Base-by-base conservation (phyloP, 2,797 vertebrate species). In the Podargus strigoides region DNA sequence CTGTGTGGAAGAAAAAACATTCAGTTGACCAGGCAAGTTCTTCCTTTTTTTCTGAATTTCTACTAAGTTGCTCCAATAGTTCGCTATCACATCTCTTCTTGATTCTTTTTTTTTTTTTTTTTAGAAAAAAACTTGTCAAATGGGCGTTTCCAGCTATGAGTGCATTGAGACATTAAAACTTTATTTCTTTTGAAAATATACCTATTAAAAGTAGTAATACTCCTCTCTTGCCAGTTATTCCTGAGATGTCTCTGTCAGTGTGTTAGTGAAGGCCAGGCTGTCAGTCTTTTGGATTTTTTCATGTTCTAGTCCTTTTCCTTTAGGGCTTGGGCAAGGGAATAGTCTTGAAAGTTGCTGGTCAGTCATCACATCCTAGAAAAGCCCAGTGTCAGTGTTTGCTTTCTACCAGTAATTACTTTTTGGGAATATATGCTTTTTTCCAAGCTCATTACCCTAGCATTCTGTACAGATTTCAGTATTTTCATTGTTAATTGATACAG, bases 181-280 rank as follows among this genome's bases (percentile, higher is more conserved):
- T 60, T 21, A 46, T 72, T 90, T 82, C 49, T 42, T 55, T 64
- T 20, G 6, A 86, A 85, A 90, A 72, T 49, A 20, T 2, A 46
- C 12, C 12, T 73, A 18, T 46, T 83, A 55, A 74, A 90, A 67
- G n/a, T 62, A 75, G 30, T 30, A 24, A 14, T 60, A 26, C 8
- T 5, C 6, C 21, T 42, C 22, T 66, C 21, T 70, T 50, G 34
- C 4, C 32, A 66, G 0, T 91, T 92, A 28, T 86, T 84, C 47
- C 62, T 50, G 47, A 84, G 1, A 0, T 46, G 8, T 50, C 4
- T 60, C 23, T 62, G 3, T 67, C 32, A n/a, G 10, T 46, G 17
- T 73, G 52, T n/a, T 82, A 68, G 32, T 72, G 49, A 70, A 69
- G 34, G 34, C 63, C 27, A 89, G 30, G 7, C 14, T 53, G n/a